These are phyloP conservation scores for Drosophila sp. DNA, from an alignment of 1,140 invertebrate genomes.

Conservation along the genomic window DNA sequence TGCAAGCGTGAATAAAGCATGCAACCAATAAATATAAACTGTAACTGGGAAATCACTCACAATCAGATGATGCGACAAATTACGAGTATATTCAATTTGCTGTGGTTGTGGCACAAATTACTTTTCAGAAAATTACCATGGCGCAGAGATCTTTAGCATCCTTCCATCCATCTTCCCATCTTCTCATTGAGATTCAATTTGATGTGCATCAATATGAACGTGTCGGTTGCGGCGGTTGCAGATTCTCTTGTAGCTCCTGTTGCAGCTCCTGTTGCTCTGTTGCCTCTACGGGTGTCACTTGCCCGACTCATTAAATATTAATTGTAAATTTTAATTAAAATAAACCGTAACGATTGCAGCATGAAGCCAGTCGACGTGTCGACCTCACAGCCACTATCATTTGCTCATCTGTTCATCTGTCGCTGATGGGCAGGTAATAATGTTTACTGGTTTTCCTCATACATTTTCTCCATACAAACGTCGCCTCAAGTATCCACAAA, in stretches of 20 bases:
- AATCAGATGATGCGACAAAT: slow-evolving; percentile 29
- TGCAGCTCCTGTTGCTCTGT: slow-evolving; percentile 44
- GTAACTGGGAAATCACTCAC: slow-evolving; percentile 13
- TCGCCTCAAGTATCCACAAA: slow-evolving; percentile 20
- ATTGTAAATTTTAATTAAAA: slow-evolving; percentile 84
- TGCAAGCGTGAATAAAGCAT: neutral
- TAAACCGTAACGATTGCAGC: slow-evolving; percentile 72
- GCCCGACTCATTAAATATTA: slow-evolving; percentile 78
- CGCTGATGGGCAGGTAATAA: slow-evolving; percentile 69
- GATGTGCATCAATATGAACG: slow-evolving; percentile 55
- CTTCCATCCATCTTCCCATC: slow-evolving; percentile 1
- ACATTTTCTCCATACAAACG: slow-evolving; percentile 24
- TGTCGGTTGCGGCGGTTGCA: slow-evolving; percentile 14
- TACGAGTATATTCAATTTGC: slow-evolving; percentile 45
- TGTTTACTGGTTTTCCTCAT: slow-evolving; percentile 64
- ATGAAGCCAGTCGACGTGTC: slow-evolving; percentile 9
- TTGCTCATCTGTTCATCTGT: too few relatives aligned
- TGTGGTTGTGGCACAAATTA: slow-evolving; percentile 47
- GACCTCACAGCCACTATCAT: neutral
- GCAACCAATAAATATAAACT: slow-evolving; percentile 23
- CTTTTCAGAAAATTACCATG: slow-evolving; percentile 64
- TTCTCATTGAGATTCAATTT: slow-evolving; percentile 70
- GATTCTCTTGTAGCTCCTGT: too few relatives aligned
- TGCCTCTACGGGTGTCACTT: slow-evolving; percentile 59
- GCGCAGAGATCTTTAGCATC: slow-evolving; percentile 10